Base-by-base conservation (phyloP, 2,888 invertebrate species). In the Aleiodes leptofemur region DNA sequence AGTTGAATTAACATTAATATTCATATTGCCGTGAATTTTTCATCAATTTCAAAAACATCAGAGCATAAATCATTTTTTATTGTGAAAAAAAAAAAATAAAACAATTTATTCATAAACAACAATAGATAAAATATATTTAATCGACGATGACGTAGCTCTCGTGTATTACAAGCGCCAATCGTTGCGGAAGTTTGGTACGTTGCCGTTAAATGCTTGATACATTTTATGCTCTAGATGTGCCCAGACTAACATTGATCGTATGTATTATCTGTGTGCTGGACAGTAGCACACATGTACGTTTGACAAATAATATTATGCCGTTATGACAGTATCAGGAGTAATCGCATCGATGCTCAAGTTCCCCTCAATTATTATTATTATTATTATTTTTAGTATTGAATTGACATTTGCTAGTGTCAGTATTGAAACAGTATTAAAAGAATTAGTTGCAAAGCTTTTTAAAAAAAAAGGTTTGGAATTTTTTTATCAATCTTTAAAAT, bases 201-300 rank as follows among this genome's bases (percentile, higher is more conserved):
- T 29, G 51, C 50, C 29, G 29, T 29, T 66, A 70, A 76, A 56
- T 73, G 73, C 43, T 73, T 64, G 64, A 73, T 66, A 56, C 53
- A 43, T 73, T 76, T 76, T 73, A 70, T 51, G 61, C 73, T 48
- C 56, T 13, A 50, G 48, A 55, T 43, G 57, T 59, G 51, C 53
- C 64, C 69, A 55, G 61, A 53, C 53, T 43, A 57, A 69, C 43
- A 43, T 43, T 51, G 76, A 64, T 14, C 14, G 11, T 34, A 61
- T 34, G 38, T 38, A 61, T 64, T 23, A 23, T 16, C 3, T 38
- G 11, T 16, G 43, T 43, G 43, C 43, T 64, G n/a, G 55, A 69
- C 16, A 16, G 14, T 55, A 38, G n/a, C 38, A 13, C 34, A 43
- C 43, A 11, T 43, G 53, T 55, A 69, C 53, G 51, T 69, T 69